Conservation (phyloP, 1,140 invertebrate genomes). For the Pomacea maculata region DNA sequence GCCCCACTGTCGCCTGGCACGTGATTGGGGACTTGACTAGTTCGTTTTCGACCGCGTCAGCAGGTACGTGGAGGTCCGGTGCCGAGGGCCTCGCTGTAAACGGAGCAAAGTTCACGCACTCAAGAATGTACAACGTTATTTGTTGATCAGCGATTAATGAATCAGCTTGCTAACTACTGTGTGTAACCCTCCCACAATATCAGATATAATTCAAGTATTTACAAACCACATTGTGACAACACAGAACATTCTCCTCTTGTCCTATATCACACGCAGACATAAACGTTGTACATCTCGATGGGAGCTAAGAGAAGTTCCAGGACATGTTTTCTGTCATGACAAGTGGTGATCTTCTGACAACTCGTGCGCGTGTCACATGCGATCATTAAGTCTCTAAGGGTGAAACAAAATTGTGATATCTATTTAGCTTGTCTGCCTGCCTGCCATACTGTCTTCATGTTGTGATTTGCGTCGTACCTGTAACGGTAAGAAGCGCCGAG, state of each 20-base stretch:
- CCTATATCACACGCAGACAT: background rate
- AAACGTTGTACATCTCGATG: no score
- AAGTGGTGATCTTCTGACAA: no score
- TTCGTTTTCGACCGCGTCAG: background rate
- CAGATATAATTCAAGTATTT: background rate
- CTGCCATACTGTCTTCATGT: no score
- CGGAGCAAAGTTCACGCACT: background rate
- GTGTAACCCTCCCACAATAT: background rate
- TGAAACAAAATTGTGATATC: no score
- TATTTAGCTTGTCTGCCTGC: no score
- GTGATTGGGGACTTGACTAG: background rate
- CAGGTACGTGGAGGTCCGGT: background rate
- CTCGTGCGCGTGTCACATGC: no score
- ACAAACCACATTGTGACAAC: background rate
- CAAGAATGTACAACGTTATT: background rate
- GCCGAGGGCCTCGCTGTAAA: conserved; percentile 2
- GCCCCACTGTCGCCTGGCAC: conserved; percentile 16
- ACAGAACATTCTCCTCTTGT: background rate
- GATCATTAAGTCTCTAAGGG: no score
- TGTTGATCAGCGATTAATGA: no score
- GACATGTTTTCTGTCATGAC: no score
- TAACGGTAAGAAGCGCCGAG: background rate
- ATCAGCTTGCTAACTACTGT: background rate
- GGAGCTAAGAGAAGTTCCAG: no score
- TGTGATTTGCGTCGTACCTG: background rate